Conservation (phyloP, 2,888 invertebrate genomes). For the Chaetoderma sp. region DNA sequence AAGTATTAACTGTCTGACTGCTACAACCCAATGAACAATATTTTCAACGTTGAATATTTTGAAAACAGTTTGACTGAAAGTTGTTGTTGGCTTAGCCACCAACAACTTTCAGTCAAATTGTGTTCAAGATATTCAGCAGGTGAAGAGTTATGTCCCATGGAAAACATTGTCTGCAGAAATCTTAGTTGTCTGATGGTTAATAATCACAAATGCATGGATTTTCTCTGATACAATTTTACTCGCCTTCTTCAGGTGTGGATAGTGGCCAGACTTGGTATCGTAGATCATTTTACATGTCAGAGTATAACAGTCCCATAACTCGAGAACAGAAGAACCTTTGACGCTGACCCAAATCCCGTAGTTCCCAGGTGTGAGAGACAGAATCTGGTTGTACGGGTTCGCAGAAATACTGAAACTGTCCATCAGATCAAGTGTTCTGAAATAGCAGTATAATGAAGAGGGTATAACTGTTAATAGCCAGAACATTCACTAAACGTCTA, state of each 20-base stretch:
- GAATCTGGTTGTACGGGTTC: constrained; percentile 71
- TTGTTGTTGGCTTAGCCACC: too few species aligned
- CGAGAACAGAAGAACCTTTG: constrained; percentile 72
- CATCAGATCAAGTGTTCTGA: constrained; percentile 68
- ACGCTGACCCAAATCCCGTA: constrained; percentile 71
- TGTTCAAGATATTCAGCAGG: too few species aligned
- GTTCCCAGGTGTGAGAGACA: constrained; percentile 65
- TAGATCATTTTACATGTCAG: constrained; percentile 71
- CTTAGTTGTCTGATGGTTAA: too few species aligned
- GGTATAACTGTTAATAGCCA: too few species aligned
- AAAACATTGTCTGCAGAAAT: too few species aligned
- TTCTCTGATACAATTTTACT: neutral
- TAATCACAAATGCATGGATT: neutral
- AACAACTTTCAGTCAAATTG: too few species aligned
- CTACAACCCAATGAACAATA: too few species aligned
- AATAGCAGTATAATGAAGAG: constrained; percentile 20
- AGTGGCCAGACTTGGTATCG: constrained; percentile 68
- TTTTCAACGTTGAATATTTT: too few species aligned
- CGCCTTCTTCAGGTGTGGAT: constrained; percentile 61
- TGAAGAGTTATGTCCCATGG: too few species aligned
- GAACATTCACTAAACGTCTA: too few species aligned
- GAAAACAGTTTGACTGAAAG: too few species aligned
- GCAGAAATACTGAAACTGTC: constrained; percentile 71
- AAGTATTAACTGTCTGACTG: too few species aligned
- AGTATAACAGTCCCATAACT: constrained; percentile 70